A percentile compares a stretch with the other conserved stretches of the same genome.
Conservation (phyloP, 1,140 invertebrate species). For the Phenacoccus solenopsis region DNA sequence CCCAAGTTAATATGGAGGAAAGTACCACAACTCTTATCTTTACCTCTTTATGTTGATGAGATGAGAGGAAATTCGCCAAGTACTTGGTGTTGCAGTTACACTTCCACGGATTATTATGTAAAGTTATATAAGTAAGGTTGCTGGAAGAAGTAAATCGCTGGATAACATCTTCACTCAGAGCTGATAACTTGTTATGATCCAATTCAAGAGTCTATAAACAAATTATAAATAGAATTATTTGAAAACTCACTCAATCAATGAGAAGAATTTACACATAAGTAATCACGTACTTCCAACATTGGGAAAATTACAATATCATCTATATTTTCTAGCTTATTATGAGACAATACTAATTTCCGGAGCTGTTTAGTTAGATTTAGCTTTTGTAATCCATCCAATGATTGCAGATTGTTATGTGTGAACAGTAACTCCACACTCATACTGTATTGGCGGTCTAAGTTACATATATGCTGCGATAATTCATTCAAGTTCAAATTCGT, state of each 20-base stretch:
- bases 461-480: no score
- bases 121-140: background rate
- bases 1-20: no score
- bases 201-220: background rate
- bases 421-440: background rate
- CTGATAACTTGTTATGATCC: background rate
- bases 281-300: background rate
- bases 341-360: background rate
- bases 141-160: background rate
- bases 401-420: background rate
- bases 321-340: background rate
- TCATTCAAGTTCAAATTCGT: background rate
- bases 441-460: no score
- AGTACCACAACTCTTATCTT: no score
- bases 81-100: background rate
- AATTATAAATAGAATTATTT: no score
- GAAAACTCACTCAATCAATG: no score
- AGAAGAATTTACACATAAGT: no score
- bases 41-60: background rate
- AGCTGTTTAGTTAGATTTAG: background rate
- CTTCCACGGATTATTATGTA: slow-evolving; percentile 1
- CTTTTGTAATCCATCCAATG: background rate
- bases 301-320: background rate
- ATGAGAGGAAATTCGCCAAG: background rate
- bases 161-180: background rate